Evolutionary conservation across 2,797 vertebrate genomes (phyloP).

Genomic region (Galago senegalensis): DNA sequence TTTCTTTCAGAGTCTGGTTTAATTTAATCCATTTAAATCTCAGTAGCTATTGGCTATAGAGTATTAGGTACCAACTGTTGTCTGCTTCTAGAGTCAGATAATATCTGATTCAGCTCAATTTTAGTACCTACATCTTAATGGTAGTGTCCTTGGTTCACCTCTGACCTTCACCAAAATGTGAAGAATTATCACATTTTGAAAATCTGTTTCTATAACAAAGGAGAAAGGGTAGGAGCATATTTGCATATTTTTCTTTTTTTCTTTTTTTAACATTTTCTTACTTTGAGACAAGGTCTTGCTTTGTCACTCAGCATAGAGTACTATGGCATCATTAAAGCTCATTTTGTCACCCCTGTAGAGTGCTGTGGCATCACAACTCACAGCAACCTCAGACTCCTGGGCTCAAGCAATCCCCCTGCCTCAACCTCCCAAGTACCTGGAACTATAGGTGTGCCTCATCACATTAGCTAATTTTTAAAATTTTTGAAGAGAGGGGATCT

Average conservation of each 20-base stretch:
- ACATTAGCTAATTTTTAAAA: neutral
- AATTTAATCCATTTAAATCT: neutral
- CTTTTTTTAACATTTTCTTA: neutral
- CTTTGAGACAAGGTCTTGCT: neutral
- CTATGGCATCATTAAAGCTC: neutral
- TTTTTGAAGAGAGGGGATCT: neutral
- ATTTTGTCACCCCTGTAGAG: too few relatives aligned
- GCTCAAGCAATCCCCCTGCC: neutral
- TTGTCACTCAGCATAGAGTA: neutral
- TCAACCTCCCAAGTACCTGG: neutral
- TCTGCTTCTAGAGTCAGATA: neutral
- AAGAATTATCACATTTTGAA: neutral
- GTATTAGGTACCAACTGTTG: too few relatives aligned
- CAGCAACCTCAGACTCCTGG: neutral
- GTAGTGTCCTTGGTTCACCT: neutral
- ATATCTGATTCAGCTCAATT: neutral
- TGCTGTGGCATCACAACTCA: too few relatives aligned
- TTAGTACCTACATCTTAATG: rapidly evolving
- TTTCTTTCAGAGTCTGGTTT: neutral
- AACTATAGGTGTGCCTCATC: neutral
- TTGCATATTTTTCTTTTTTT: neutral
- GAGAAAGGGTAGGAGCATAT: neutral
- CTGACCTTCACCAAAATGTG: neutral
- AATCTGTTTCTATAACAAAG: neutral
- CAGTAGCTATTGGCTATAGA: too few relatives aligned